Base-by-base conservation (phyloP, 2,888 invertebrate species). In the Laspeyria flexula region DNA sequence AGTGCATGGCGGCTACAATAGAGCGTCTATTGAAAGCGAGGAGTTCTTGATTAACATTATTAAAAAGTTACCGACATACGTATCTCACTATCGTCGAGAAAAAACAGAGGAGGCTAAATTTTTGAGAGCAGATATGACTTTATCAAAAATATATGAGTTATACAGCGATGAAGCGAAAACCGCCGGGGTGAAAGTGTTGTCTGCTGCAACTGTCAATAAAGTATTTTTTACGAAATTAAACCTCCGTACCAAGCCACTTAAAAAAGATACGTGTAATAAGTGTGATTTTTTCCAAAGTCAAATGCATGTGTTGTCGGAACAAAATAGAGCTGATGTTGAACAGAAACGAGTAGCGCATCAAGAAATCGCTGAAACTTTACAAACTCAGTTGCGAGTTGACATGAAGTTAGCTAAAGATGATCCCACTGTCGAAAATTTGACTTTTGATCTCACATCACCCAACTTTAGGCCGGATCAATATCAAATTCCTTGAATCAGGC, bases 61-160 rank as follows among this genome's bases (percentile, higher is more conserved):
- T 35, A 39, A 47, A 30, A 58, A 35, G 33, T 34, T 58, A 11
- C 58, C 58, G 10, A 54, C 35, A 25, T 58, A 58, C 33, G 39
- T 40, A 39, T 59, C 55, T 18, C 55, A 59, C 39, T 59, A 55
- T 42, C 21, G 59, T 1, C 37, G 55, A 55, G 48, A 44, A 27
- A 37, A 59, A 31, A 33, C 34, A 13, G 35, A 43, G 29, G 43
- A 31, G 6, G 44, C 54, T 10, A 50, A 50, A 34, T 51, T 40
- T 58, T 42, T 53, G 12, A 37, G 16, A 46, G 25, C 45, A 7
- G 52, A 41, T 10, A 52, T 50, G 53, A 54, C 48, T 30, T 33
- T 51, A 30, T 27, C 42, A 29, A 43, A 34, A 48, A 53, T 50
- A 31, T 46, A 55, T 39, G 39, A 55, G 34, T 34, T 47, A 27